These are phyloP conservation scores for Rhimphoctona megacephalus DNA, from an alignment of 2,888 invertebrate species.

Conservation along the genomic window DNA sequence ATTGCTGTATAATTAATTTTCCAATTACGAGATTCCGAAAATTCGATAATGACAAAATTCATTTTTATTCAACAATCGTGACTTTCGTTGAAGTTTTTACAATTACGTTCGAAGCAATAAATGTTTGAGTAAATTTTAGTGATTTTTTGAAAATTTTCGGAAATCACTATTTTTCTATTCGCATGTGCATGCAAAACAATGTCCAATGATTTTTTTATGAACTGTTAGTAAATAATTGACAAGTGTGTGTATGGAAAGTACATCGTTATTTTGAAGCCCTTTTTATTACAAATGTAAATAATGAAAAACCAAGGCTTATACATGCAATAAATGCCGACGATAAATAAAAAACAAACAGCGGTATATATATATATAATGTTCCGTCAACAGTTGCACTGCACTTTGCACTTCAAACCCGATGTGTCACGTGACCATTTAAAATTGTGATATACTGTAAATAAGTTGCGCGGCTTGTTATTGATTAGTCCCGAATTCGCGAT, in stretches of 20 bases:
- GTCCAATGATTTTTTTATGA: too few species aligned
- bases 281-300: not conserved
- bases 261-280: not conserved
- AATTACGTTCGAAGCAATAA: not conserved
- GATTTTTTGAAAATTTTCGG: not conserved
- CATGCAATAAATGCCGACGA: not conserved
- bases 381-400: not conserved
- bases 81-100: too few species aligned
- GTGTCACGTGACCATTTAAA: not conserved
- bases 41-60: too few species aligned
- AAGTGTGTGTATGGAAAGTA: not conserved
- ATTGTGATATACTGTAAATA: not conserved
- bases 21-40: too few species aligned
- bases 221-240: not conserved
- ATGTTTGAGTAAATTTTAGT: not conserved
- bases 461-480: not conserved
- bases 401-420: constrained; percentile 21
- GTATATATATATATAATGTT: not conserved
- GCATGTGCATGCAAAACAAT: not conserved
- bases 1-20: too few species aligned
- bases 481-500: not conserved
- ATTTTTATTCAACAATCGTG: too few species aligned
- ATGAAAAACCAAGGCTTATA: not conserved
- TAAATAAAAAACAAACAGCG: not conserved
- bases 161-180: not conserved